These are phyloP conservation scores for Melopsittacus undulatus DNA, from an alignment of 2,797 vertebrate genomes.

Conservation along the genomic window DNA sequence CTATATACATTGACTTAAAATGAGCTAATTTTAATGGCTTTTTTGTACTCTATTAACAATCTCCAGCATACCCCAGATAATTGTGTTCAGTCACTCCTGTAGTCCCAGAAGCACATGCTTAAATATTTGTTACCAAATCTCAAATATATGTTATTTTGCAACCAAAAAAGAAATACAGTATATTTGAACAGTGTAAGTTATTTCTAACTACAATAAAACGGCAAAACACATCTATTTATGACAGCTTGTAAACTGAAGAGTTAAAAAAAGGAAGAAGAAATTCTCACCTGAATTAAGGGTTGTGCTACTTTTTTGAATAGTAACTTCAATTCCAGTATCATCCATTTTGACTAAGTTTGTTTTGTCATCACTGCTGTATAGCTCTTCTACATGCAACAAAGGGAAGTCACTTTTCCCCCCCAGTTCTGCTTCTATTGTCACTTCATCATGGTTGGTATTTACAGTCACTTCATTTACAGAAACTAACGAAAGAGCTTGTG, in stretches of 20 bases:
- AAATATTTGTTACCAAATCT: neutral
- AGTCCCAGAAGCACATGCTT: neutral
- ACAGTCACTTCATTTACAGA: neutral
- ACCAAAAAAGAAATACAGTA: neutral
- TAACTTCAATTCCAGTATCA: neutral
- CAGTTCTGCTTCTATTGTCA: neutral
- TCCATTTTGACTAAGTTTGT: neutral
- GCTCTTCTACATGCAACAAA: conserved; percentile 2
- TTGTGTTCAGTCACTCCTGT: neutral
- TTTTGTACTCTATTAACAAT: neutral
- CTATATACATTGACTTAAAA: neutral
- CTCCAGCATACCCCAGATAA: neutral
- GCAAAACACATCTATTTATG: neutral
- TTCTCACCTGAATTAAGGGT: conserved; percentile 62
- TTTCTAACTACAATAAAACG: neutral
- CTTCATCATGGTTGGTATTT: neutral
- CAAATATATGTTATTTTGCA: neutral
- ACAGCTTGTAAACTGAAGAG: neutral
- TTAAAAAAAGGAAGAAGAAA: neutral
- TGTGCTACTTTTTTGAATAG: conserved; percentile 28
- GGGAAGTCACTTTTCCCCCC: neutral
- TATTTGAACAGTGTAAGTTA: neutral
- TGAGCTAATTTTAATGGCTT: neutral
- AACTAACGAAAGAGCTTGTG: neutral
- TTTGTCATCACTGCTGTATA: neutral